Conservation (phyloP, 1,140 invertebrate species). For the Bombus sibiricus region DNA sequence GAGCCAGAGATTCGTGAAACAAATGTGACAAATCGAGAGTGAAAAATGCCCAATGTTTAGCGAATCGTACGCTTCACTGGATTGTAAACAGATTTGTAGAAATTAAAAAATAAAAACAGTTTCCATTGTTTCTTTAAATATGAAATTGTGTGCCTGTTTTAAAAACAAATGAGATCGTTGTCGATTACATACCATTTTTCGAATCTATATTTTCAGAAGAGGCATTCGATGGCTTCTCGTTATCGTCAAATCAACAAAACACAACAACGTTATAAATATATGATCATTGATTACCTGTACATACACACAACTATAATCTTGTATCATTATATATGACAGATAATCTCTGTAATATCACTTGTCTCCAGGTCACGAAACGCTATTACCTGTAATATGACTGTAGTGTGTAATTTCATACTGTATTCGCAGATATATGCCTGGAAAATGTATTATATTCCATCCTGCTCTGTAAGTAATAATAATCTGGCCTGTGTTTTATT, state of each 20-base stretch:
- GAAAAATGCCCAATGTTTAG: too few species aligned
- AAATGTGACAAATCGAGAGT: too few species aligned
- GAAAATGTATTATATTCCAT: background rate
- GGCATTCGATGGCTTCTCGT: background rate
- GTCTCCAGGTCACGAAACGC: background rate
- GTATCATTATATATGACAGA: background rate
- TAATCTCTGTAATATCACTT: slow-evolving; percentile 12
- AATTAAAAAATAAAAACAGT: too few species aligned
- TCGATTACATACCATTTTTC: background rate
- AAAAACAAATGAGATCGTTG: too few species aligned
- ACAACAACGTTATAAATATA: background rate
- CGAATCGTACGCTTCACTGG: too few species aligned
- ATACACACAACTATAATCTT: background rate
- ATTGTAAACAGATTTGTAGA: too few species aligned
- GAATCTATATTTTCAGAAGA: background rate
- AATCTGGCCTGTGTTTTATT: background rate
- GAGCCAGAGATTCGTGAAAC: too few species aligned
- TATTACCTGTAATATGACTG: slow-evolving; percentile 10
- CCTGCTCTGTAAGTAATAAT: background rate
- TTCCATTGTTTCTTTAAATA: too few species aligned
- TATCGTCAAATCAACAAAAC: background rate
- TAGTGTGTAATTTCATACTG: background rate
- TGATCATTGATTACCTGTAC: background rate
- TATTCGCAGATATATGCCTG: background rate
- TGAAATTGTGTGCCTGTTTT: too few species aligned